Conservation (phyloP, 2,888 invertebrate species). For the Gerosis bhagava region DNA sequence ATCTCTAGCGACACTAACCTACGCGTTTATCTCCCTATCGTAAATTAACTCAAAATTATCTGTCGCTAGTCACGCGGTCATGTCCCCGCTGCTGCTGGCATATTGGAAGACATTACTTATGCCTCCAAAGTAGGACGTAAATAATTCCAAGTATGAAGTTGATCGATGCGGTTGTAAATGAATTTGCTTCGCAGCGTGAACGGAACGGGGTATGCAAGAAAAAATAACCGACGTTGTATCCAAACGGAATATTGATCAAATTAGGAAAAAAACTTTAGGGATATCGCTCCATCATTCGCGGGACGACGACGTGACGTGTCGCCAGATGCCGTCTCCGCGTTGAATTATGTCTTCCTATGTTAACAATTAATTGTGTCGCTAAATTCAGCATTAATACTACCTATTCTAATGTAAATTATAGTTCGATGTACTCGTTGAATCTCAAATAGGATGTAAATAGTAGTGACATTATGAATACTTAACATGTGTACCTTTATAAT, state of each 20-base stretch:
- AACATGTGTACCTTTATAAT: too few species aligned
- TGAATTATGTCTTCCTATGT: slow-evolving; percentile 23
- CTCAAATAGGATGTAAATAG: too few species aligned
- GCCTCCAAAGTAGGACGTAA: slow-evolving; percentile 33
- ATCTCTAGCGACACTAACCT: too few species aligned
- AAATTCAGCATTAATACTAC: too few species aligned
- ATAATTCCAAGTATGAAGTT: slow-evolving; percentile 27
- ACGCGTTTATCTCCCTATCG: slow-evolving; percentile 54
- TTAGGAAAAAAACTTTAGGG: slow-evolving; percentile 23
- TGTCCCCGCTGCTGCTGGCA: slow-evolving; percentile 20
- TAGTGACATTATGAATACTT: too few species aligned
- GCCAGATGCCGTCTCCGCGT: slow-evolving; percentile 14
- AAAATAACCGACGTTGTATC: slow-evolving; percentile 19
- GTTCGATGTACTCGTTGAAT: too few species aligned
- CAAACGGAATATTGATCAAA: slow-evolving; percentile 22
- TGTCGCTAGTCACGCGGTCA: slow-evolving; percentile 9
- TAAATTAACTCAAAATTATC: slow-evolving; percentile 69
- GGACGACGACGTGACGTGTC: slow-evolving; percentile 17
- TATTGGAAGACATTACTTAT: slow-evolving; percentile 36
- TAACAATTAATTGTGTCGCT: slow-evolving; percentile 17
- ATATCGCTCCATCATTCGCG: slow-evolving; percentile 23
- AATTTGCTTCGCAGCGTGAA: slow-evolving; percentile 17
- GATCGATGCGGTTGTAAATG: slow-evolving; percentile 22
- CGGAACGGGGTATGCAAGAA: too few species aligned
- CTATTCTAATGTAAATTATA: too few species aligned